Evolutionary conservation across 2,113 vertebrate genomes (phyloP).

Genomic region (Plecturocebus donacophilus): DNA sequence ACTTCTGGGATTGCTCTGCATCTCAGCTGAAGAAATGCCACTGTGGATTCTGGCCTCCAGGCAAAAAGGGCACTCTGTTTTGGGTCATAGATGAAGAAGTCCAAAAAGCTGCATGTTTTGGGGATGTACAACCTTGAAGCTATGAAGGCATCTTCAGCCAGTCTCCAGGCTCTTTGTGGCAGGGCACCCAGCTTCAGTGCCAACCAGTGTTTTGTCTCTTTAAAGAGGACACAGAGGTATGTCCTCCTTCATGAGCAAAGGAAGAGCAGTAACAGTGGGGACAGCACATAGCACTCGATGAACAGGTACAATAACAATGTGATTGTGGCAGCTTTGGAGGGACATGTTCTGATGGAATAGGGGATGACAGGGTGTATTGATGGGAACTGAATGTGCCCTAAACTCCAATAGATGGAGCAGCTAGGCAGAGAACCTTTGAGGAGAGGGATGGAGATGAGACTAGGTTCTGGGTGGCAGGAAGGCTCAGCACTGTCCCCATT

Average conservation of each 20-base stretch:
- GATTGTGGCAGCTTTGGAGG: neutral
- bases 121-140: neutral
- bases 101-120: neutral
- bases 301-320: neutral
- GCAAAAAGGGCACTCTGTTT: neutral
- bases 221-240: neutral
- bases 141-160: slow-evolving; percentile 35
- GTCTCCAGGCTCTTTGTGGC: neutral
- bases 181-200: neutral
- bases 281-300: slow-evolving; percentile 1
- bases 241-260: neutral
- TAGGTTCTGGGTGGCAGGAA: neutral
- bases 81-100: neutral
- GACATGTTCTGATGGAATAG: neutral
- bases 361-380: neutral
- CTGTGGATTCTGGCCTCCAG: neutral
- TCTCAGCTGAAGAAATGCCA: slow-evolving; percentile 20
- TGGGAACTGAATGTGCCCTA: neutral
- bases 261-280: neutral
- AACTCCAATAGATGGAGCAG: neutral
- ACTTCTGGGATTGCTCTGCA: slow-evolving; percentile 10
- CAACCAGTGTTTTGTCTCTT: neutral
- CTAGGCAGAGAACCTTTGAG: neutral
- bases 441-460: neutral
- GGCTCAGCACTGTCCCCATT: neutral